Evolutionary conservation across 1,140 invertebrate species (phyloP).

Genomic region (Drosophila seguyi): DNA sequence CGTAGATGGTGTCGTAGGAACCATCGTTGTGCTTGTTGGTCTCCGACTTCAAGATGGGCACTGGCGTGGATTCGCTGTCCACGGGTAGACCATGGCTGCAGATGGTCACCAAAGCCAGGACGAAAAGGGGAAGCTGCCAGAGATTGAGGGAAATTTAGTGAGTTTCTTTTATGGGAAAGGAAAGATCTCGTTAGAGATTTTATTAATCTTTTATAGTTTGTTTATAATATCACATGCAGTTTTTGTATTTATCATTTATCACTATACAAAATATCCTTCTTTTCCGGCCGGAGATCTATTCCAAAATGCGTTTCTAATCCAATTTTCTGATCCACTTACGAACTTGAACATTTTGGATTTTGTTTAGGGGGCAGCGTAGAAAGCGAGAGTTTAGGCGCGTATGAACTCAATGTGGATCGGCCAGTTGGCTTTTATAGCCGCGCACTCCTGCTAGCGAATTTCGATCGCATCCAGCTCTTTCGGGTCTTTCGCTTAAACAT

Average conservation of each 20-base stretch:
- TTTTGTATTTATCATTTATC: not conserved
- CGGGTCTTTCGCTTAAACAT: constrained; percentile 70
- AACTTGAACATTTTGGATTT: constrained; percentile 66
- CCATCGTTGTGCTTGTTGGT: constrained; percentile 56
- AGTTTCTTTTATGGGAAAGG: too few species aligned
- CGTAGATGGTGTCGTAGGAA: constrained; percentile 43
- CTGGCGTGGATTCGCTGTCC: constrained; percentile 18
- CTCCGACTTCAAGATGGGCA: constrained; percentile 68
- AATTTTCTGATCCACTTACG: constrained; percentile 60
- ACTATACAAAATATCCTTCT: not conserved
- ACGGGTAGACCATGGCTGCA: constrained; percentile 27
- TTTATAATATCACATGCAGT: not conserved
- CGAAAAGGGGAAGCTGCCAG: constrained; percentile 56
- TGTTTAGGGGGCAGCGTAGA: constrained; percentile 34
- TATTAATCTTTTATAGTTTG: not conserved
- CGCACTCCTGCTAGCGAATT: constrained; percentile 16
- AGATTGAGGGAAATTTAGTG: not conserved
- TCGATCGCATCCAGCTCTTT: constrained; percentile 20
- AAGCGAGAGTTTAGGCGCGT: constrained; percentile 72
- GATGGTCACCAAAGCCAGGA: constrained; percentile 29
- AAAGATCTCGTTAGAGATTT: too few species aligned
- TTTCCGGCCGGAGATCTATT: not conserved
- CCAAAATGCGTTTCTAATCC: not conserved
- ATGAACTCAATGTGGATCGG: constrained; percentile 46
- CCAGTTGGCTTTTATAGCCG: constrained; percentile 70